Percentiles rank a stretch among this genome's conserved stretches.
These are phyloP conservation scores for Drosophila kokeensis DNA, from an alignment of 2,888 invertebrate genomes.

Conservation along the genomic window DNA sequence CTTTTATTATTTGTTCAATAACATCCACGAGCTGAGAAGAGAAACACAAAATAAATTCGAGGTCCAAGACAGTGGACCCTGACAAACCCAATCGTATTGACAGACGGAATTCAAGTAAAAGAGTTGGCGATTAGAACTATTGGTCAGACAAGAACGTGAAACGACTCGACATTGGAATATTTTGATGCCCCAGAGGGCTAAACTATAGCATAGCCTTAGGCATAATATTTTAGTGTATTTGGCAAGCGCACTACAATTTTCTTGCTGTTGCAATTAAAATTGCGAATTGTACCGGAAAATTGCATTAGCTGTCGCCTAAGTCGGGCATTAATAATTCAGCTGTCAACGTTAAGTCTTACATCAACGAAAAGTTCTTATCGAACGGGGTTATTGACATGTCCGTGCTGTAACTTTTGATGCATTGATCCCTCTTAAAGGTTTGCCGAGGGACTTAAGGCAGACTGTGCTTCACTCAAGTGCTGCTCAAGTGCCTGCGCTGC, in stretches of 20 bases:
- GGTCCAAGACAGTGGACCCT: too few relatives aligned
- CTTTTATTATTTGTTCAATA: too few relatives aligned
- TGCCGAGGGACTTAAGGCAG: conserved; percentile 3
- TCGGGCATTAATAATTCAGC: conserved; percentile 57
- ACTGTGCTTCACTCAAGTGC: background rate
- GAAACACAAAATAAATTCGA: too few relatives aligned
- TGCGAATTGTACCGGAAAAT: conserved; percentile 66
- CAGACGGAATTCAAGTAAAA: too few relatives aligned
- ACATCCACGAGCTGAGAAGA: too few relatives aligned
- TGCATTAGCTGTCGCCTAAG: conserved; percentile 50
- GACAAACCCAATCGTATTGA: too few relatives aligned
- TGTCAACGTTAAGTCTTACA: conserved; percentile 39
- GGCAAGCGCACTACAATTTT: background rate
- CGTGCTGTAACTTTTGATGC: conserved; percentile 21
- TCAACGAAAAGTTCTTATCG: conserved; percentile 39
- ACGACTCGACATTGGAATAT: too few relatives aligned
- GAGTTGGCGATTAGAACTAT: too few relatives aligned
- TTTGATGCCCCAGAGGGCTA: too few relatives aligned
- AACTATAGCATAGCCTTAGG: too few relatives aligned
- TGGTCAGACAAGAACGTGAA: too few relatives aligned
- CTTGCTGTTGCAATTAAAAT: conserved; percentile 62
- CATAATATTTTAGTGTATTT: too few relatives aligned
- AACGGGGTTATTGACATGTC: conserved; percentile 66
- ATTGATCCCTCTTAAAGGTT: conserved; percentile 1
- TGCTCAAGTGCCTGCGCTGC: conserved; percentile 54